phyloP scores from a whole-genome alignment of 2,797 vertebrate genomes.

The Babyrousa celebensis region DNA sequence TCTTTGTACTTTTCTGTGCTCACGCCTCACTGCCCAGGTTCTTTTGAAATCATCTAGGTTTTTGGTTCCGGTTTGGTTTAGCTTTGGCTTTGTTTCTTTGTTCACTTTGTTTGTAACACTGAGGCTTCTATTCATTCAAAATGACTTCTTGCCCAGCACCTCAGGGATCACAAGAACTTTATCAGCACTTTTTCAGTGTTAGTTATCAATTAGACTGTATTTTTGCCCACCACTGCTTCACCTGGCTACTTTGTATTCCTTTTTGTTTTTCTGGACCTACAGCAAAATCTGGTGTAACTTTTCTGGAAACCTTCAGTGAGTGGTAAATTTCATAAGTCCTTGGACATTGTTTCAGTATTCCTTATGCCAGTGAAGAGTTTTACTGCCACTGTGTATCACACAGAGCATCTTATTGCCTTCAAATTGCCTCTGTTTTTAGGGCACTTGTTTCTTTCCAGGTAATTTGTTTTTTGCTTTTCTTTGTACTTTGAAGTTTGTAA shows the following conservation, averaged over 20 bases:
- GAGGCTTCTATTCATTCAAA: neutral
- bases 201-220: neutral
- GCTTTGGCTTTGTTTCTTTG: neutral
- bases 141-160: neutral
- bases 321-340: neutral
- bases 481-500: neutral
- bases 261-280: neutral
- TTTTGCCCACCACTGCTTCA: neutral
- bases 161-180: neutral
- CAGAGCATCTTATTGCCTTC: neutral
- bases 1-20: neutral
- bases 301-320: neutral
- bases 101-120: neutral
- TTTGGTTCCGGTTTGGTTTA: neutral
- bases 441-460: neutral
- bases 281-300: neutral
- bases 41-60: neutral
- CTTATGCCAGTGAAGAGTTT: neutral
- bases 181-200: neutral
- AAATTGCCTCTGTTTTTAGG: neutral
- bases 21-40: neutral
- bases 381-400: neutral
- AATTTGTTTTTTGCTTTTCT: neutral
- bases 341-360: neutral
- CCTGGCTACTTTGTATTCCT: neutral